Evolutionary conservation across 2,888 invertebrate species (phyloP), one percentile per base, ranked within the genome.

Genomic region (Lamproptera curius): DNA sequence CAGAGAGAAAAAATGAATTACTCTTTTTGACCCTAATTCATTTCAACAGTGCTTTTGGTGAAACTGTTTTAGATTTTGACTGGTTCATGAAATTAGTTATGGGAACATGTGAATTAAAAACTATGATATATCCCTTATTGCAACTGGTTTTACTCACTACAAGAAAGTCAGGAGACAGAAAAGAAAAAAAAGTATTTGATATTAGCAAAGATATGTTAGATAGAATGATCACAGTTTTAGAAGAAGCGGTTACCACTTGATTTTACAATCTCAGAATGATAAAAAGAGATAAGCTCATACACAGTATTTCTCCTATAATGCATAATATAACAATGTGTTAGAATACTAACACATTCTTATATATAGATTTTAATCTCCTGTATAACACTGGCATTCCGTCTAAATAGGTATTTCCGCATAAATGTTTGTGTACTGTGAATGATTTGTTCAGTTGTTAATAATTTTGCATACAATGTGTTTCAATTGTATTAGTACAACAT

Each of bases 21-120:
- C 50, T 78, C 4, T 55, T 62, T 50, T 56, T 62, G 33, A 59
- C 63, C 28, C 52, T 78, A 1, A 55, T 65, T 48, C 55, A 68
- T 31, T 60, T 67, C 38, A 73, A 69, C 41, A 70, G 71, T 57
- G 49, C 20, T 13, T 58, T 62, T 56, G 72, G 77, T 49, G 70
- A 78, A 55, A 67, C 60, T 16, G 26, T 78, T 6, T 53, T 54
- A 15, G 58, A 67, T 48, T 73, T 73, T 60, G 67, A 77, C 53
- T 82, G 81, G 81, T 40, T 61, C 31, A 47, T 78, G 1, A 80
- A 79, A 60, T 53, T 67, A 36, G 59, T 79, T 26, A 51, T 73
- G 23, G 82, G 82, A 9, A 75, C 74, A 23, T 78, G 78, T 59
- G 70, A 74, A 54, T 52, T 77, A 16, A 76, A 75, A 58, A 67